phyloP scores from a whole-genome alignment of 2,113 vertebrate species.

The Poeciliopsis occidentalis region DNA sequence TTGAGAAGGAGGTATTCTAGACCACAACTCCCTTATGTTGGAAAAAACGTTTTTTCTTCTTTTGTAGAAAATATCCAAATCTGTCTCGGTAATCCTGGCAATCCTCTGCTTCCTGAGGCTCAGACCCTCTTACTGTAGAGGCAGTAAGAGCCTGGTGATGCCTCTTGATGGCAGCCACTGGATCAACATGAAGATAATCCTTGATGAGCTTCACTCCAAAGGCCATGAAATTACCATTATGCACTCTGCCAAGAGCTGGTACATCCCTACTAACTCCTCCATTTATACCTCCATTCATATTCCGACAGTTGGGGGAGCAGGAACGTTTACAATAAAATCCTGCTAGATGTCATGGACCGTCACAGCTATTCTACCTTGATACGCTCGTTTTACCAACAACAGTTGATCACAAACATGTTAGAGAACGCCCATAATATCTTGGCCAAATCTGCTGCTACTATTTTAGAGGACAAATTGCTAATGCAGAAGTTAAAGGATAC shows the following conservation, averaged over 20 bases:
- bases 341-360: constrained; percentile 44
- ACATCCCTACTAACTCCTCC: constrained; percentile 61
- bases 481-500: constrained; percentile 54
- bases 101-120: constrained; percentile 43
- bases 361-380: constrained; percentile 30
- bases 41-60: background rate
- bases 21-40: too few relatives aligned
- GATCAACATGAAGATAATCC: constrained; percentile 80
- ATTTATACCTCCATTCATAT: constrained; percentile 50
- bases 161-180: constrained; percentile 82
- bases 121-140: constrained; percentile 25
- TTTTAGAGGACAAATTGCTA: constrained; percentile 68
- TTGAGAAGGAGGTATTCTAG: too few relatives aligned
- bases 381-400: constrained; percentile 51
- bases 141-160: constrained; percentile 79
- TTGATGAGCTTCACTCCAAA: constrained; percentile 75
- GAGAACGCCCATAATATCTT: background rate
- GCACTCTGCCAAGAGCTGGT: constrained; percentile 72
- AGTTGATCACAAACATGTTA: background rate
- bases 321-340: constrained; percentile 54
- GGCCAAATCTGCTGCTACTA: constrained; percentile 23
- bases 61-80: background rate
- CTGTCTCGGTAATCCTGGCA: background rate
- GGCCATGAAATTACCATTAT: constrained; percentile 80
- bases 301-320: constrained; percentile 29